A percentile compares a stretch with the other conserved stretches of the same genome.
Evolutionary conservation across 2,888 invertebrate genomes (phyloP).

Genomic region (Ornithoptera alexandrae): DNA sequence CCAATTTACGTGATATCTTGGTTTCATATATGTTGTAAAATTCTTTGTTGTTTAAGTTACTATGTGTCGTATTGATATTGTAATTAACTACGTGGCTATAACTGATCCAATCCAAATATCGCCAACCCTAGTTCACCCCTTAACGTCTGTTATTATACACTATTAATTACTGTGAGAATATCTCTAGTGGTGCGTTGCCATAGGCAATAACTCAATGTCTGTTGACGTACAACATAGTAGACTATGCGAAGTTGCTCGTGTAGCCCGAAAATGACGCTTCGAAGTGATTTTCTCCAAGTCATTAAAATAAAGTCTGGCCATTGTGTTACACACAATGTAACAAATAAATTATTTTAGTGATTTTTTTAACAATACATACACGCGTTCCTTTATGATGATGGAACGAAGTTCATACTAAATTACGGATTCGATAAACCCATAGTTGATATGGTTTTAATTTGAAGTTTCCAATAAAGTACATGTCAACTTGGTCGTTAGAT

Average conservation of each 20-base stretch:
- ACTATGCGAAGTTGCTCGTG: neutral
- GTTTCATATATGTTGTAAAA: too few species aligned
- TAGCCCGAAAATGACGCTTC: slow-evolving; percentile 7
- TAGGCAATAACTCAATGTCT: slow-evolving; percentile 15
- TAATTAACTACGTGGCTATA: too few species aligned
- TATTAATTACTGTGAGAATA: slow-evolving; percentile 1
- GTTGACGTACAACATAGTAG: neutral
- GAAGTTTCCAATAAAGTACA: too few species aligned
- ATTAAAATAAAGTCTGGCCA: neutral
- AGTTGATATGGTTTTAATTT: too few species aligned
- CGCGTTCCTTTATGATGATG: too few species aligned
- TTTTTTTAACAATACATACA: too few species aligned
- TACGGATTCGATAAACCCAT: too few species aligned
- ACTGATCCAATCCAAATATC: neutral
- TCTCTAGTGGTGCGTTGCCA: slow-evolving; percentile 18
- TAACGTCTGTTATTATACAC: slow-evolving; percentile 1
- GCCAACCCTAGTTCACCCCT: slow-evolving; percentile 10
- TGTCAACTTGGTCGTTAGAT: too few species aligned
- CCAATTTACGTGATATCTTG: too few species aligned
- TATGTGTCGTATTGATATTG: too few species aligned
- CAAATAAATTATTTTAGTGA: neutral
- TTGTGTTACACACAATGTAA: neutral
- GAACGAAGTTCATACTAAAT: too few species aligned
- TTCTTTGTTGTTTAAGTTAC: too few species aligned
- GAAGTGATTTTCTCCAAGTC: neutral